A percentile compares a stretch with the other conserved stretches of the same genome.
phyloP scores from a whole-genome alignment of 2,888 invertebrate genomes.

The Xanthorhoe spadicearia region DNA sequence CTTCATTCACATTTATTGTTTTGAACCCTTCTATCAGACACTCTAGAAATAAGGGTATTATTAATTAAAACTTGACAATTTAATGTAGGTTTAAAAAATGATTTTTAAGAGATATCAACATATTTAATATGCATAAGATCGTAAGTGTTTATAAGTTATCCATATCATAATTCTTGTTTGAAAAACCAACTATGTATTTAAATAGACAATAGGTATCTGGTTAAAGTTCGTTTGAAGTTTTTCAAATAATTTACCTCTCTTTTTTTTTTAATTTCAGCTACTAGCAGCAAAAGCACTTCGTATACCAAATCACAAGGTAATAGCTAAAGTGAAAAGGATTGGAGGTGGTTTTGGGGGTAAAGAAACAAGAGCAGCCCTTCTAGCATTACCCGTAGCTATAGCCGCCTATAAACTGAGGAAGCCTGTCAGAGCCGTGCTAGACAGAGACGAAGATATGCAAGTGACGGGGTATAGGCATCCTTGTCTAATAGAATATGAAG shows the following conservation, averaged over 20 bases:
- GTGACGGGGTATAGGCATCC: slow-evolving; percentile 92
- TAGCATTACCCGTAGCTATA: slow-evolving; percentile 88
- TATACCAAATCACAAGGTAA: slow-evolving; percentile 88
- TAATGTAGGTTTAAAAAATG: too few species aligned
- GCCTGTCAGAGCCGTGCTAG: slow-evolving; percentile 91
- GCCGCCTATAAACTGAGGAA: slow-evolving; percentile 89
- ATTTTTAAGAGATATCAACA: too few species aligned
- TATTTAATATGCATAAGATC: too few species aligned
- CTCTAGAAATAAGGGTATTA: too few species aligned
- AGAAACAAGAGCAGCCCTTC: slow-evolving; percentile 86
- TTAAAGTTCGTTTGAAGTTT: not conserved
- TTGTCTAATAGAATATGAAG: slow-evolving; percentile 90
- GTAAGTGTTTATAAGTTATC: too few species aligned
- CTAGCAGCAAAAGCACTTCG: slow-evolving; percentile 86
- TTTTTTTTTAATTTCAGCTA: slow-evolving; percentile 70
- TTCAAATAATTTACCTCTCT: not conserved
- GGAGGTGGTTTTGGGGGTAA: slow-evolving; percentile 97
- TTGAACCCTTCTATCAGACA: too few species aligned
- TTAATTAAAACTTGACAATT: too few species aligned
- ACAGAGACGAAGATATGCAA: slow-evolving; percentile 95
- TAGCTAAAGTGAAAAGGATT: slow-evolving; percentile 89
- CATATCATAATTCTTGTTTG: too few species aligned
- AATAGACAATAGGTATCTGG: not conserved
- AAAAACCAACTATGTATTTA: too few species aligned
- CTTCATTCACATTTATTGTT: too few species aligned